These are phyloP conservation scores for Mantis religiosa DNA, from an alignment of 2,888 invertebrate species.

Conservation along the genomic window DNA sequence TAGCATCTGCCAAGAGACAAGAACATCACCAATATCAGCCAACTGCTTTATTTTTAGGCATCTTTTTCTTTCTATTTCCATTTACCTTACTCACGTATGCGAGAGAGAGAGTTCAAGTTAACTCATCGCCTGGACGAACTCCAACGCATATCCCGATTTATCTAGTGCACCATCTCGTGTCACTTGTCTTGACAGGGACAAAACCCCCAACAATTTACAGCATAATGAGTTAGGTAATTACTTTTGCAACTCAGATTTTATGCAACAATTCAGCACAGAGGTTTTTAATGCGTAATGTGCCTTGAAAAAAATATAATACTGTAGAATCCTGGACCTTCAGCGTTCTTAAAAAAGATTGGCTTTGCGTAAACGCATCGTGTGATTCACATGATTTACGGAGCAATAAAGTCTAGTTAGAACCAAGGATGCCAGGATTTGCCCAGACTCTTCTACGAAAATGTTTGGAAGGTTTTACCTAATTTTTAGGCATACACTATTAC, in stretches of 20 bases:
- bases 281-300: too few relatives aligned
- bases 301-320: too few relatives aligned
- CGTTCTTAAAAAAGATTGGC: too few relatives aligned
- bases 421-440: too few relatives aligned
- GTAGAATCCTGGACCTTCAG: too few relatives aligned
- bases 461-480: too few relatives aligned
- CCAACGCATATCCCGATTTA: neutral
- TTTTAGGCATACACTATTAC: too few relatives aligned
- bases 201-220: neutral
- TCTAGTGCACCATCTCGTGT: neutral
- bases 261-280: neutral
- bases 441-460: too few relatives aligned
- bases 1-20: conserved; percentile 35
- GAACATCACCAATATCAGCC: neutral
- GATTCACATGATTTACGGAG: too few relatives aligned
- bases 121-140: neutral
- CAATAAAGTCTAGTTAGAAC: too few relatives aligned
- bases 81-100: neutral
- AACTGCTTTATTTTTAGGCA: neutral
- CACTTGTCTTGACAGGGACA: neutral
- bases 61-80: neutral
- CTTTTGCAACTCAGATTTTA: neutral
- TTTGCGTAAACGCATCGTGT: too few relatives aligned
- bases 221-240: neutral
- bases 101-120: neutral